Conservation (phyloP, 35 echinoderm and acorn worm species). For the Chiridota heheva region DNA sequence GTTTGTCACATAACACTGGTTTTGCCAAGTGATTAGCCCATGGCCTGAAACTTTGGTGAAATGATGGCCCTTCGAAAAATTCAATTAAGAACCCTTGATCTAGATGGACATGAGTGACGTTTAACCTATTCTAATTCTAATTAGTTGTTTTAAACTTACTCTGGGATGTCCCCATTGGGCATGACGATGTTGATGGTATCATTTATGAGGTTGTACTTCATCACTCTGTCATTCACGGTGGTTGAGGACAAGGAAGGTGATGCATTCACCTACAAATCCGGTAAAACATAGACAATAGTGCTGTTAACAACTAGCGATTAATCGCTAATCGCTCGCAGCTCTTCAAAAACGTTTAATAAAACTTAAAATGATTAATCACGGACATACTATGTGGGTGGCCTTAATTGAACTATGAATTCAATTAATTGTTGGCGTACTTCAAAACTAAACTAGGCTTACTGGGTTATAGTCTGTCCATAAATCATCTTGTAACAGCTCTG, state of each 20-base stretch:
- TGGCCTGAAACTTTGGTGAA: background rate
- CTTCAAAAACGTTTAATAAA: too few species aligned
- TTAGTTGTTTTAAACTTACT: conserved; percentile 52
- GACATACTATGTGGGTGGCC: too few species aligned
- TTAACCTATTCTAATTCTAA: background rate
- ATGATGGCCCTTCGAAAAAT: too few species aligned
- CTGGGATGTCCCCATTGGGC: conserved; percentile 71
- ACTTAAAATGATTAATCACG: too few species aligned
- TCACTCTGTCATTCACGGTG: conserved; percentile 84
- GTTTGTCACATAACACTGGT: background rate
- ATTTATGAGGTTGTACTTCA: conserved; percentile 96
- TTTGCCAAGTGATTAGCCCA: background rate
- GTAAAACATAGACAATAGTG: too few species aligned
- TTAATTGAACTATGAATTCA: too few species aligned
- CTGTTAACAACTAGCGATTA: too few species aligned
- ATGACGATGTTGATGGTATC: conserved; percentile 89
- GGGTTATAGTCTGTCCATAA: too few species aligned
- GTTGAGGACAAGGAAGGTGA: conserved; percentile 91
- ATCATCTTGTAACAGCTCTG: too few species aligned
- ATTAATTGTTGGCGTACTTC: too few species aligned
- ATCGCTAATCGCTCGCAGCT: too few species aligned
- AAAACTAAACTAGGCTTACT: too few species aligned
- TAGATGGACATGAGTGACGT: background rate
- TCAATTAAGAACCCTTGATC: background rate
- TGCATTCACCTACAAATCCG: conserved; percentile 69